phyloP scores from a whole-genome alignment of 1,140 invertebrate species.

The Meloidogyne hapla region DNA sequence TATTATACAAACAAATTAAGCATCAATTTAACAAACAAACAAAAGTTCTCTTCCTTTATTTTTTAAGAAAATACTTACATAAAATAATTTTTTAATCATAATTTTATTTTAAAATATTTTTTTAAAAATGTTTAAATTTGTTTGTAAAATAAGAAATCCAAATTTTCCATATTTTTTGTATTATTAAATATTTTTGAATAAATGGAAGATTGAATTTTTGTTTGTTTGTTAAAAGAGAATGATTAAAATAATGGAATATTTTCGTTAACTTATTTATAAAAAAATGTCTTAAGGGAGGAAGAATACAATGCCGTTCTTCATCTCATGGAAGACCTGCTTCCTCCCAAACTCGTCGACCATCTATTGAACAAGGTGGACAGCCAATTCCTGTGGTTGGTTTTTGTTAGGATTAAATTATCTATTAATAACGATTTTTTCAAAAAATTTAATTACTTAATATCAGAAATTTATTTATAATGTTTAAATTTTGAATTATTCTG shows the following conservation, averaged over 20 bases:
- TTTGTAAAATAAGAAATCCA: background rate
- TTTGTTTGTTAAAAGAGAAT: background rate
- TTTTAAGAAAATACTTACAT: background rate
- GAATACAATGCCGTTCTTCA: slow-evolving; percentile 24
- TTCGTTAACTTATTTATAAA: background rate
- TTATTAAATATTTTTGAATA: background rate
- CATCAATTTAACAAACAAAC: background rate
- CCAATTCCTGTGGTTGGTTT: slow-evolving; percentile 29
- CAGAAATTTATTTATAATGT: too few relatives aligned
- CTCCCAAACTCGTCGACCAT: background rate
- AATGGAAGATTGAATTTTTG: background rate
- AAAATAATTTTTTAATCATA: too few relatives aligned
- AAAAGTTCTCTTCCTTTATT: background rate
- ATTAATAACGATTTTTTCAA: too few relatives aligned
- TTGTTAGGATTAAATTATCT: too few relatives aligned
- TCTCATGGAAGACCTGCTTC: slow-evolving; percentile 17
- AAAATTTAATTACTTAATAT: too few relatives aligned
- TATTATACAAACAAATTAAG: slow-evolving; percentile 6
- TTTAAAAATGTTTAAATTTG: background rate
- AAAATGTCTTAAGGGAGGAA: background rate
- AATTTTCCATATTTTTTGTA: background rate
- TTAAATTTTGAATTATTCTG: too few relatives aligned
- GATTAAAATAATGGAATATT: background rate
- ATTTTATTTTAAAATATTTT: too few relatives aligned
- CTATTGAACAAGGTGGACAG: slow-evolving; percentile 24